Evolutionary conservation across 1,140 invertebrate species (phyloP), one percentile per base, ranked within the genome.

Genomic region (Colletes gigas): DNA sequence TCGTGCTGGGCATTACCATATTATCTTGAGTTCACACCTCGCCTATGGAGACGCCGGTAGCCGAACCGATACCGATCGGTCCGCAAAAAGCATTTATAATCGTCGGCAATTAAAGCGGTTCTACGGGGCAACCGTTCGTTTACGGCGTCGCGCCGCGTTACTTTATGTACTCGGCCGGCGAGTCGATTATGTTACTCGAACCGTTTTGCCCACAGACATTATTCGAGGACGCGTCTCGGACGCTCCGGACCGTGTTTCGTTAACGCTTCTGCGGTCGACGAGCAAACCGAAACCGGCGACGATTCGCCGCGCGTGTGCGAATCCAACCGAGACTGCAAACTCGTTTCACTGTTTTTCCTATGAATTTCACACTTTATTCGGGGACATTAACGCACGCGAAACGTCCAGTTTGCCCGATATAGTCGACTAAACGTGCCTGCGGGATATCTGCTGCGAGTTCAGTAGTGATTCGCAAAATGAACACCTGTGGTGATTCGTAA

Each of bases 1-100:
- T 82, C 87, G 72, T 17, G 30, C 47, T 52, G 71, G 62, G 77
- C 63, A 88, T 88, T 88, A 83, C 81, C 86, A 83, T 82, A 85
- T 88, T 88, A 88, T 87, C 86, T 62, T 55, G 69, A 57, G 39
- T 84, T 87, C 85, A 83, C 84, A 83, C 85, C 73, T 83, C 50
- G 19, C 76, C 55, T 76, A 76, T 77, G 65, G 68, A 78, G 60
- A 70, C 72, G 81, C 81, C 80, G 75, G 79, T 87, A 83, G 84
- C 84, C 39, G 47, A 39, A 54, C 72, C 77, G 85, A 87, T 87
- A 86, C 84, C 59, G 81, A 87, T 87, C 84, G 69, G 66, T 52
- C 65, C 39, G 76, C 17, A 52, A 78, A 68, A 72, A 60, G 65
- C 79, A 76, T 82, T 81, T 74, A 70, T 85, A 82, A 85, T 85